Conservation (phyloP, 2,888 invertebrate species). For the Cryptocephalus primarius region DNA sequence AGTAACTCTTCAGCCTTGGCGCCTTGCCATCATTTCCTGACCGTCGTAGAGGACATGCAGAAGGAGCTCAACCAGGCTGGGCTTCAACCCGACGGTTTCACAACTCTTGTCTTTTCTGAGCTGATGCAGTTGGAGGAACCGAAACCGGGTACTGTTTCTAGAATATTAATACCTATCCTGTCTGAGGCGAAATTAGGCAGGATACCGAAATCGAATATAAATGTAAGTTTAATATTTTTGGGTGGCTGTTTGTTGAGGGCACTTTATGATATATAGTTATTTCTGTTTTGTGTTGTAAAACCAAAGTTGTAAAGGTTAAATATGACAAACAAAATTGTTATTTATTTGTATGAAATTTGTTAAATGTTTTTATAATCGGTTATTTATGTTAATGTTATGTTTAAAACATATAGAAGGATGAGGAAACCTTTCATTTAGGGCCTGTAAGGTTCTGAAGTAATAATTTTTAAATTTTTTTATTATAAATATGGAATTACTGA, state of each 20-base stretch:
- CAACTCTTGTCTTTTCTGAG: slow-evolving; percentile 67
- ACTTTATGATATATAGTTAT: not conserved
- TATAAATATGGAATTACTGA: too few relatives aligned
- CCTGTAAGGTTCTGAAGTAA: too few relatives aligned
- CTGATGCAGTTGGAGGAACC: slow-evolving; percentile 67
- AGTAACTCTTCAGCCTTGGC: slow-evolving; percentile 64
- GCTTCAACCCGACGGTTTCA: slow-evolving; percentile 67
- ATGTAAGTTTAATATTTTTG: slow-evolving; percentile 36
- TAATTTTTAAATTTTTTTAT: too few relatives aligned
- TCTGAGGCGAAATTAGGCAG: slow-evolving; percentile 54
- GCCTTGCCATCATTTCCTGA: slow-evolving; percentile 62
- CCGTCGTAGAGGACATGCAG: slow-evolving; percentile 47
- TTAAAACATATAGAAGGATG: too few relatives aligned
- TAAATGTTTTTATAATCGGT: too few relatives aligned
- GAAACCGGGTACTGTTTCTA: slow-evolving; percentile 73
- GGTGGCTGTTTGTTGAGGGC: not conserved
- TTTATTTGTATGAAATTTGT: too few relatives aligned
- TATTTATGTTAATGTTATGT: too few relatives aligned
- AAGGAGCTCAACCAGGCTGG: slow-evolving; percentile 39
- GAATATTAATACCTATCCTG: slow-evolving; percentile 66
- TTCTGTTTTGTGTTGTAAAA: too few relatives aligned
- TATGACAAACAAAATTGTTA: too few relatives aligned
- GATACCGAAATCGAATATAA: slow-evolving; percentile 57
- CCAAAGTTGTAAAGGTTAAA: too few relatives aligned
- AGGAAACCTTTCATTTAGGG: too few relatives aligned